A percentile compares a stretch with the other conserved stretches of the same genome.
Conservation (phyloP, 2,113 vertebrate genomes). For the Dipodomys stephensi region DNA sequence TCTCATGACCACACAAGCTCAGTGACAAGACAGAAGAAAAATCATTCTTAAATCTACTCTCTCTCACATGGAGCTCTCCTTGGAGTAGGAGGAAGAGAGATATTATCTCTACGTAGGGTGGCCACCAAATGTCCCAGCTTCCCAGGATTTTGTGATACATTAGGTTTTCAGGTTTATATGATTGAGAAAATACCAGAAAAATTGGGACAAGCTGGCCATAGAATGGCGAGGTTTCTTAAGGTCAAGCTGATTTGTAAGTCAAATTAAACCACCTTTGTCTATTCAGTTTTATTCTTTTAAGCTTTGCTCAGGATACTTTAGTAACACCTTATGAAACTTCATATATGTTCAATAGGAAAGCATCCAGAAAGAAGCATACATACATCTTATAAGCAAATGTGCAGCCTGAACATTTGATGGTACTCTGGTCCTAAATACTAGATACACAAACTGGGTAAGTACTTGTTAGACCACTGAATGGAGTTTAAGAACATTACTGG, state of each 20-base stretch:
- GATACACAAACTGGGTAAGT: constrained; percentile 1
- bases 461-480: constrained; percentile 1
- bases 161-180: background rate
- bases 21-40: background rate
- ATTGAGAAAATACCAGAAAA: background rate
- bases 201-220: background rate
- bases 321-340: background rate
- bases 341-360: background rate
- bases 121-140: background rate
- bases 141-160: background rate
- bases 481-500: constrained; percentile 41
- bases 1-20: background rate
- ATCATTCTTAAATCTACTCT: background rate
- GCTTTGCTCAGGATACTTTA: background rate
- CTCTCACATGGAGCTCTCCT: background rate
- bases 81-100: background rate
- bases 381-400: background rate
- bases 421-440: background rate
- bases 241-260: background rate
- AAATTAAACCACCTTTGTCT: background rate
- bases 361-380: background rate
- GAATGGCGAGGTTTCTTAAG: background rate
- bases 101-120: too few species aligned
- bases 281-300: background rate
- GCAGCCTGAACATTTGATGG: background rate